Evolutionary conservation across 2,888 invertebrate species (phyloP), one percentile per base, ranked within the genome.

Genomic region (Rhorus exstirpatorius): DNA sequence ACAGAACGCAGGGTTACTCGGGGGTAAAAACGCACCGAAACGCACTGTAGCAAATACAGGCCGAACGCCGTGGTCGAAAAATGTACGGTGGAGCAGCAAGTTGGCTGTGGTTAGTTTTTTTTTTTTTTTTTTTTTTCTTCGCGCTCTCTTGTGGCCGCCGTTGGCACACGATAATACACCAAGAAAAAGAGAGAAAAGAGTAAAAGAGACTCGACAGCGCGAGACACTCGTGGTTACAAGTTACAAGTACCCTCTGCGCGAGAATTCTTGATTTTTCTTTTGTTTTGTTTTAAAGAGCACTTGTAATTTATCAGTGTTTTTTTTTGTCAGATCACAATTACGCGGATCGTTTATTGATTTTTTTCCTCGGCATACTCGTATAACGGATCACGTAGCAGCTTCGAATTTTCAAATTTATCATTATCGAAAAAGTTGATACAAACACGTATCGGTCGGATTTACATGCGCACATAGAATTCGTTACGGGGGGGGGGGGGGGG

Each of bases 1-100:
- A 41, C 70, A 51, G 58, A 70, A 26, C 49, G 19, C 8, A 35
- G 35, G 72, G 46, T 67, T 65, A 65, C 31, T 55, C 65, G 46
- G 67, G 46, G 58, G 58, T 67, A 49, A 35, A 71, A 61, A 79
- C 68, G 74, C 68, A 68, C 79, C 74, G 46, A 79, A 72, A 67
- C 72, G 79, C 72, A 60, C 72, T 79, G 72, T 60, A 61, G 60
- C 49, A 38, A 68, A 76, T 19, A 61, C 74, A 67, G 79, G 60
- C 72, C 7, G 55, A 65, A 35, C 44, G 65, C 58, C 41, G 60
- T 44, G 31, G 55, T 75, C 46, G 76, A 76, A 38, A 71, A 60
- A 72, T 60, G 12, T 26, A 8, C 26, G 35, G 4, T n/a, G 6
- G 71, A 24, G 51, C 35, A 6, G 44, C 31, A 12, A 31, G 24